Conservation (phyloP, 2,113 vertebrate species). For the Phainopepla nitens region DNA sequence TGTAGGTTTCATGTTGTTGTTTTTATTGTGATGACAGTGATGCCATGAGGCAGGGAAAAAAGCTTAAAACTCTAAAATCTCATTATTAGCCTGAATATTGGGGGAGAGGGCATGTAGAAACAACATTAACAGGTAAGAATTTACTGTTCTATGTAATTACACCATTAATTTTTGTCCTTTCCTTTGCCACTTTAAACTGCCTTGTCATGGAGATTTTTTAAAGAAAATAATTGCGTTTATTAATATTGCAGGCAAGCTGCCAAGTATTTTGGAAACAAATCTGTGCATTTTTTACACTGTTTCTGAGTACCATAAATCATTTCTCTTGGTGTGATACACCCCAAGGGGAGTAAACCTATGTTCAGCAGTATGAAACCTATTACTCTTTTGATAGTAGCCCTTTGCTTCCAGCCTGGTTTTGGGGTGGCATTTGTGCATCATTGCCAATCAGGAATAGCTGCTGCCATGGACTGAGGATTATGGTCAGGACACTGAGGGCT, state of each 20-base stretch:
- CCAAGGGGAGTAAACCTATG: background rate
- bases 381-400: background rate
- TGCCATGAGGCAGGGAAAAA: background rate
- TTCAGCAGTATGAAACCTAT: background rate
- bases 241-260: background rate
- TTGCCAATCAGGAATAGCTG: background rate
- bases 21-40: background rate
- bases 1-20: background rate
- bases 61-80: background rate
- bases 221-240: conserved; percentile 4
- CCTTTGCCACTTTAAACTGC: background rate
- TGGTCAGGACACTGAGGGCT: background rate
- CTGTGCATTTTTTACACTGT: background rate
- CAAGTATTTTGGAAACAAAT: background rate
- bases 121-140: background rate
- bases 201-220: background rate
- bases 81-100: background rate
- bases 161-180: background rate
- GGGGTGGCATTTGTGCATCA: background rate
- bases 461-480: background rate
- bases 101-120: background rate
- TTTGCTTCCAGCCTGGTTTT: background rate
- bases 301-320: background rate
- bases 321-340: background rate
- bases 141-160: background rate